phyloP scores from a whole-genome alignment of 2,797 vertebrate species.

The Mormyrus hasselquistii region DNA sequence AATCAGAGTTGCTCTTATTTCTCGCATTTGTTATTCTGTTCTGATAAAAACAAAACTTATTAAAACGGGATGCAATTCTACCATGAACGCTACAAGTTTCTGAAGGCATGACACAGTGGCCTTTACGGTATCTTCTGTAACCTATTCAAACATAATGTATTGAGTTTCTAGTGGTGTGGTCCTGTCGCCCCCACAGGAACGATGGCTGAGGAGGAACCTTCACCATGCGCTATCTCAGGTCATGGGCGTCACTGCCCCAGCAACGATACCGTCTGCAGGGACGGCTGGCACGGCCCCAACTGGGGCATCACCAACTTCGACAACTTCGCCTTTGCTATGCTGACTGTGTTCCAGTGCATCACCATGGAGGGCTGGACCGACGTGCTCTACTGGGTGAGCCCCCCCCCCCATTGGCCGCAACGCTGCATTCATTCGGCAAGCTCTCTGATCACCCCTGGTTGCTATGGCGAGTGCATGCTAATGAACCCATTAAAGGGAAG shows the following conservation, averaged over 20 bases:
- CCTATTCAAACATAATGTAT: neutral
- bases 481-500: constrained; percentile 15
- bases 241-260: constrained; percentile 84
- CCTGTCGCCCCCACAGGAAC: constrained; percentile 53
- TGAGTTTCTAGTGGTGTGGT: neutral
- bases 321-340: constrained; percentile 98
- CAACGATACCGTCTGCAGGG: constrained; percentile 86
- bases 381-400: constrained; percentile 94
- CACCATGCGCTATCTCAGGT: constrained; percentile 94
- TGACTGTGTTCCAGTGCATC: constrained; percentile 98
- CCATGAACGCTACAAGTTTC: neutral
- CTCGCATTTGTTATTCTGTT: neutral
- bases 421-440: neutral
- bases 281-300: constrained; percentile 93
- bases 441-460: constrained; percentile 27
- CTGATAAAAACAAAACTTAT: neutral
- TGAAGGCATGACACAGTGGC: neutral
- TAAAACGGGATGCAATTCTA: neutral
- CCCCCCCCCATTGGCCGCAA: constrained; percentile 13
- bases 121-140: neutral
- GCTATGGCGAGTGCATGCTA: constrained; percentile 20
- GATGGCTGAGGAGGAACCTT: constrained; percentile 85
- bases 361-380: constrained; percentile 99
- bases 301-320: constrained; percentile 98
- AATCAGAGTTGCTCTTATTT: neutral